These are phyloP conservation scores for Scolopax mira DNA, from an alignment of 2,113 vertebrate species.

Conservation along the genomic window DNA sequence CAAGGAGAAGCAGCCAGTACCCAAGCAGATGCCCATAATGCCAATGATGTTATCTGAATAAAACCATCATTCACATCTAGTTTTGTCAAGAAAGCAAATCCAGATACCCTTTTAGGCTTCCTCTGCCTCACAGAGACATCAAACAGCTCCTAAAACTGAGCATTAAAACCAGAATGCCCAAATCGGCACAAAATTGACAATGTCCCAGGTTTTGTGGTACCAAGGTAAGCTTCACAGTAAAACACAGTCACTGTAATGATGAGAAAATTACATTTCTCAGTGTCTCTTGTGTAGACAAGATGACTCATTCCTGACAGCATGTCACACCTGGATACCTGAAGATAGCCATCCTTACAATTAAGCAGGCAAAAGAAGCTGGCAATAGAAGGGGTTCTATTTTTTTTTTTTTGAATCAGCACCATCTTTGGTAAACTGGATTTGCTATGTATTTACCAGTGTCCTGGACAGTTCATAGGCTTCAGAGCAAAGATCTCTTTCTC, in stretches of 20 bases:
- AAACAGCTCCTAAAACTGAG: background rate
- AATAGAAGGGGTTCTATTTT: no score
- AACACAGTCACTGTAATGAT: background rate
- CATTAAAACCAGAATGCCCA: background rate
- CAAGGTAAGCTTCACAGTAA: background rate
- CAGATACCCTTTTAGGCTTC: background rate
- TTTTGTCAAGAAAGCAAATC: background rate
- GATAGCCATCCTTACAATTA: background rate
- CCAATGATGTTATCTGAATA: background rate
- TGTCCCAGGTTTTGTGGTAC: background rate
- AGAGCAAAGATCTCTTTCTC: conserved; percentile 96
- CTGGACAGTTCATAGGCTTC: conserved; percentile 98
- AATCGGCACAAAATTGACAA: background rate
- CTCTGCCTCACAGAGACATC: background rate
- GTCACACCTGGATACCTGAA: background rate
- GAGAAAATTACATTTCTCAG: background rate
- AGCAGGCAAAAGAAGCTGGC: background rate
- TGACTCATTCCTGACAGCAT: background rate
- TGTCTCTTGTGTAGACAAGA: background rate
- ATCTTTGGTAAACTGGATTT: background rate
- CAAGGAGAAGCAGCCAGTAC: background rate
- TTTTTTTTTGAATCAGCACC: background rate
- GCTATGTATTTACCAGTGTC: conserved; percentile 85
- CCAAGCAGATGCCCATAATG: background rate
- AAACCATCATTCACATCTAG: background rate